Evolutionary conservation across 2,888 invertebrate species (phyloP).

Genomic region (Brachyptera risi): DNA sequence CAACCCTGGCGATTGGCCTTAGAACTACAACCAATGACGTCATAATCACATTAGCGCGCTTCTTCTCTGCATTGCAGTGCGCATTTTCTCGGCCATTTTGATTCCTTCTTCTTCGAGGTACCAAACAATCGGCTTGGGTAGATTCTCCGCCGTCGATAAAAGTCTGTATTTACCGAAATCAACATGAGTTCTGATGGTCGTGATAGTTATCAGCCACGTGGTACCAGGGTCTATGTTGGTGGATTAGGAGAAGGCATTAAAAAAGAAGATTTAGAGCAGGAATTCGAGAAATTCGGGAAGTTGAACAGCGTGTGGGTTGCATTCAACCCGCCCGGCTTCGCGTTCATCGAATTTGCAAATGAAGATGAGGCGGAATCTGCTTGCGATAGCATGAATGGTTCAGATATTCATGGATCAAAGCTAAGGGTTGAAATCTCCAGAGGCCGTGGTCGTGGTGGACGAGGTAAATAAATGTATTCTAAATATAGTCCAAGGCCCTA

Average conservation of each 20-base stretch:
- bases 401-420: conserved; percentile 81
- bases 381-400: conserved; percentile 82
- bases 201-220: conserved; percentile 39
- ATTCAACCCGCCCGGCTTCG: conserved; percentile 91
- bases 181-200: conserved; percentile 14
- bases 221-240: conserved; percentile 85
- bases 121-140: too few species aligned
- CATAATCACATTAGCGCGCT: too few species aligned
- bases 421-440: conserved; percentile 84
- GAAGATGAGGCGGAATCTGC: conserved; percentile 86
- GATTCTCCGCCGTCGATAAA: too few species aligned
- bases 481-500: too few species aligned
- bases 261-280: conserved; percentile 86
- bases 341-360: conserved; percentile 89
- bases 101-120: too few species aligned
- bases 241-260: conserved; percentile 84
- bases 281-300: conserved; percentile 89
- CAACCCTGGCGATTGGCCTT: too few species aligned
- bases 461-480: too few species aligned
- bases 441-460: conserved; percentile 67
- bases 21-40: too few species aligned
- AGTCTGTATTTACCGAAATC: neutral
- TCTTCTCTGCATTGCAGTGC: too few species aligned
- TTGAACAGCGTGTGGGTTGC: conserved; percentile 91
- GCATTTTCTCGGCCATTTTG: too few species aligned